Percentiles rank a stretch among this genome's conserved stretches.
Conservation (phyloP, 2,797 vertebrate genomes). For the Meda fulgida region DNA sequence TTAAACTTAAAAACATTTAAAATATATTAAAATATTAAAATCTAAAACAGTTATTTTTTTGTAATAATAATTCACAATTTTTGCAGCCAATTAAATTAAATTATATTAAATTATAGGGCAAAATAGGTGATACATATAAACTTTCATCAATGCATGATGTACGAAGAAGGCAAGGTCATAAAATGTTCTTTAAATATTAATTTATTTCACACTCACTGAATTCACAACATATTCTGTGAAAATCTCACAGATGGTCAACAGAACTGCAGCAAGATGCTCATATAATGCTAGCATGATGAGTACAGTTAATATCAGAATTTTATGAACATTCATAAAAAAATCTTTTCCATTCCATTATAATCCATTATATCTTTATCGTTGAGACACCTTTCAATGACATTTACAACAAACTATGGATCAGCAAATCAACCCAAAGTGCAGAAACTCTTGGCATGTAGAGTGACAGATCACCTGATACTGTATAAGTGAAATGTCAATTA, state of each 20-base stretch:
- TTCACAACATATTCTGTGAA: conserved; percentile 5
- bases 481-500: conserved; percentile 78
- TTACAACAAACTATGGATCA: conserved; percentile 4
- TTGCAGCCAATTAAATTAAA: neutral
- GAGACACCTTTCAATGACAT: conserved; percentile 8
- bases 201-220: conserved; percentile 2
- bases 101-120: neutral
- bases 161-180: conserved; percentile 1
- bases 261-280: conserved; percentile 11
- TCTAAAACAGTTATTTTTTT: neutral
- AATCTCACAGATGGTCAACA: conserved; percentile 16
- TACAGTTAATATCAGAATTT: neutral
- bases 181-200: conserved; percentile 18
- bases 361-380: neutral
- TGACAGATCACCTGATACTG: conserved; percentile 69
- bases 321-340: neutral
- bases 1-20: neutral
- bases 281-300: neutral
- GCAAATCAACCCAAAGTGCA: conserved; percentile 35
- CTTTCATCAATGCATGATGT: neutral
- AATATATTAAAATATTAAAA: no score
- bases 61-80: neutral
- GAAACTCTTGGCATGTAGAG: conserved; percentile 40
- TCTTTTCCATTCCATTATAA: neutral
- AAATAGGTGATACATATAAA: neutral